Evolutionary conservation across 2,888 invertebrate genomes (phyloP).

Genomic region (Coelopa pilipes): DNA sequence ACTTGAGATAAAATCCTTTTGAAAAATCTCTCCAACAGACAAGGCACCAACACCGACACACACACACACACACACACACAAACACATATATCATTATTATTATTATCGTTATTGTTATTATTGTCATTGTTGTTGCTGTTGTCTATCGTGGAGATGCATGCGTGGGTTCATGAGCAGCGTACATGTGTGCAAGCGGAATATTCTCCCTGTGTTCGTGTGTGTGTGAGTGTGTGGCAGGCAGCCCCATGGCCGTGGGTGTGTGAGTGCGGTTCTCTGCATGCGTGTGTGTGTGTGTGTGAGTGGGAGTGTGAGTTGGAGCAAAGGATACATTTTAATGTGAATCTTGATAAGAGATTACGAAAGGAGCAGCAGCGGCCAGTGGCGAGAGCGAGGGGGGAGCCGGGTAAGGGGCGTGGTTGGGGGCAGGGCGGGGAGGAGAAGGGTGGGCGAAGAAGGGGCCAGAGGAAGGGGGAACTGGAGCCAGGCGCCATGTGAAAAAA

Average conservation of each 20-base stretch:
- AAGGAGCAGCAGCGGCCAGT: constrained; percentile 13
- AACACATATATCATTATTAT: constrained; percentile 54
- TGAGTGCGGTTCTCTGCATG: constrained; percentile 8
- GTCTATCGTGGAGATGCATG: no score
- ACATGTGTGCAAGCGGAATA: constrained; percentile 7
- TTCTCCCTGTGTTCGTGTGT: constrained; percentile 35
- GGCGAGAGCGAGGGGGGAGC: constrained; percentile 55
- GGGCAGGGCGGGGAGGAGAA: constrained; percentile 45
- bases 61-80: constrained; percentile 40
- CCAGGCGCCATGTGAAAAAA: no score
- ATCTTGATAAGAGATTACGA: constrained; percentile 63
- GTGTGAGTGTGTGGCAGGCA: constrained; percentile 25
- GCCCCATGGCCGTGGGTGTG: constrained; percentile 18
- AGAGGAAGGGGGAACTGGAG: no score
- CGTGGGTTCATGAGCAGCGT: constrained; percentile 30
- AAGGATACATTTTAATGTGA: constrained; percentile 65
- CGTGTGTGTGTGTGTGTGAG: constrained; percentile 39
- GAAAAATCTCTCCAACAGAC: constrained; percentile 16
- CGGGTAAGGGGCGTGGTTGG: constrained; percentile 42
- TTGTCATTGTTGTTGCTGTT: constrained; percentile 43
- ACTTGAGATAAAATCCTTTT: constrained; percentile 54
- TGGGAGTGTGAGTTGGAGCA: constrained; percentile 49
- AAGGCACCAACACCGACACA: constrained; percentile 36
- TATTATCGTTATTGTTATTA: constrained; percentile 49
- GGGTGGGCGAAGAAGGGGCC: neutral